A percentile compares a stretch with the other conserved stretches of the same genome.
Evolutionary conservation across 2,113 vertebrate genomes (phyloP).

Genomic region (Peromyscus californicus): DNA sequence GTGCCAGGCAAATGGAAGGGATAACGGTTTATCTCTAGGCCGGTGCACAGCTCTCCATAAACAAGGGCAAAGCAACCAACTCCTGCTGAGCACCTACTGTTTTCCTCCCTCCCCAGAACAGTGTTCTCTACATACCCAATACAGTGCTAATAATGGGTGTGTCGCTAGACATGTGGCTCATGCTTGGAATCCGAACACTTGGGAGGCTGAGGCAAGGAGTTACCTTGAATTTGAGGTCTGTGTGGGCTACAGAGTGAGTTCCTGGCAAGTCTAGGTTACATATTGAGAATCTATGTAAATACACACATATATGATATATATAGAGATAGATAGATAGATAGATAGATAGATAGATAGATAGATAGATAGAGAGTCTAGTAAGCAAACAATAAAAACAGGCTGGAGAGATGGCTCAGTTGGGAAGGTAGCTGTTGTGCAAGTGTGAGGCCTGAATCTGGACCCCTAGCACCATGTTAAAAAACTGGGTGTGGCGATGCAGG

Average conservation of each 20-base stretch:
- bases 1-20: not conserved
- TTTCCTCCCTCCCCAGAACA: not conserved
- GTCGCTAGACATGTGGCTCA: not conserved
- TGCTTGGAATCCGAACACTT: not conserved
- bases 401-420: not conserved
- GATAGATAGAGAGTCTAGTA: not conserved
- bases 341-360: not conserved
- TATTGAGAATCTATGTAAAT: not conserved
- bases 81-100: not conserved
- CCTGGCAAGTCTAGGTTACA: not conserved
- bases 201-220: not conserved
- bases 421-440: not conserved
- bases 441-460: not conserved
- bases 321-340: not conserved
- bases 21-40: not conserved
- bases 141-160: not conserved
- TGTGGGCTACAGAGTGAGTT: not conserved
- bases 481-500: not conserved
- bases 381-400: not conserved
- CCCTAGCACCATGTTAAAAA: not conserved
- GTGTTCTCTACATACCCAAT: not conserved
- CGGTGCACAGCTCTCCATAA: not conserved
- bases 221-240: not conserved
- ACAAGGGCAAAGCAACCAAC: not conserved
- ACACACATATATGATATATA: not conserved